Evolutionary conservation across 2,888 invertebrate genomes (phyloP).

Genomic region (Dynastes tityus): DNA sequence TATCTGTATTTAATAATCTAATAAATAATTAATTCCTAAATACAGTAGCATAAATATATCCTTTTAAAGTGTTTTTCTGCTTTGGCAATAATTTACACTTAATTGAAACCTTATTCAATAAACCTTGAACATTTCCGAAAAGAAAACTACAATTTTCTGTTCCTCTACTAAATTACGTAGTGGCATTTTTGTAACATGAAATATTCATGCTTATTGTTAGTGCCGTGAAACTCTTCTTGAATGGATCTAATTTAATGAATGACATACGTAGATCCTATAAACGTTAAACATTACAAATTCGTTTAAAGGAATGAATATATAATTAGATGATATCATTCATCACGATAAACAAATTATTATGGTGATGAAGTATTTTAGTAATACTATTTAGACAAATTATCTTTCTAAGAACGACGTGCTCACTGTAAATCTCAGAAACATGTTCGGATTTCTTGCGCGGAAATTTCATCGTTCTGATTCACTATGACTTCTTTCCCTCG

Average conservation of each 20-base stretch:
- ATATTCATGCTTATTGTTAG: no score
- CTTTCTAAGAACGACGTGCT: constrained; percentile 28
- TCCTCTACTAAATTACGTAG: no score
- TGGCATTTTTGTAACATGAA: no score
- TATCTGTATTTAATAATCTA: no score
- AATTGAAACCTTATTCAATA: no score
- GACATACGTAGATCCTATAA: background rate
- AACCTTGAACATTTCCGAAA: no score
- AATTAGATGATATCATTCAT: constrained; percentile 40
- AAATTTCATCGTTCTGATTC: constrained; percentile 38
- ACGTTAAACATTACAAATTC: constrained; percentile 7
- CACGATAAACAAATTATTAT: constrained; percentile 29
- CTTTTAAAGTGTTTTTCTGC: no score
- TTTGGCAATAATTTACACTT: no score
- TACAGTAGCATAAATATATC: no score
- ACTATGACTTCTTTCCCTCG: constrained; percentile 26
- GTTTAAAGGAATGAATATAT: constrained; percentile 17
- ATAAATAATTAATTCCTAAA: no score
- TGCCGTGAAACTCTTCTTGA: background rate
- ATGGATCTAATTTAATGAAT: constrained; percentile 23
- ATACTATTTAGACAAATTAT: constrained; percentile 25
- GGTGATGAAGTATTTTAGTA: constrained; percentile 30
- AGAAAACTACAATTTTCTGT: no score
- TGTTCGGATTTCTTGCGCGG: constrained; percentile 31
- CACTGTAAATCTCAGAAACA: constrained; percentile 35